A percentile compares a stretch with the other conserved stretches of the same genome.
These are phyloP conservation scores for Silurus aristotelis DNA, from an alignment of 2,797 vertebrate species.

Conservation along the genomic window DNA sequence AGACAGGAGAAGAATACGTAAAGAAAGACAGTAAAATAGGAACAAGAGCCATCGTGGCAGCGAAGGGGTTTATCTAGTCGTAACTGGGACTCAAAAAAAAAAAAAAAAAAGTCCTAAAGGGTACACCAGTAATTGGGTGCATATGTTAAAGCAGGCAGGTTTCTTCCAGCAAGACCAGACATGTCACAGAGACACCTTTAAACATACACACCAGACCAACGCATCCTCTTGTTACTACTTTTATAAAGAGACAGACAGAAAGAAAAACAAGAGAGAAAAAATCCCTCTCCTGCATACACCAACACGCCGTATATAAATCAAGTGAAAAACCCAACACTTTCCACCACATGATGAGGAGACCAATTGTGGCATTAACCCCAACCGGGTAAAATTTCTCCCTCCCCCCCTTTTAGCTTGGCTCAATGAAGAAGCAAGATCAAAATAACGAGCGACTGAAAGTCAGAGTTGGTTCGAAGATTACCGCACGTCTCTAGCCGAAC, in stretches of 20 bases:
- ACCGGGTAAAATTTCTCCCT: neutral
- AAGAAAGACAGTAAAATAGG: neutral
- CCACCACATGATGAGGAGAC: neutral
- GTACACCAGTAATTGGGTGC: neutral
- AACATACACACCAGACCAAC: conserved; percentile 9
- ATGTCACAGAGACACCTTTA: conserved; percentile 48
- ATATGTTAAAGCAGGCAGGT: conserved; percentile 67
- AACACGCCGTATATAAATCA: conserved; percentile 36
- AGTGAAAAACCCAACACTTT: neutral
- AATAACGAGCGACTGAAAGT: conserved; percentile 31
- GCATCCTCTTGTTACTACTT: conserved; percentile 8
- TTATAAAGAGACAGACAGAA: neutral
- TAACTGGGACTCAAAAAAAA: neutral
- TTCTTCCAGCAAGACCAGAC: conserved; percentile 63
- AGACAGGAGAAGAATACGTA: neutral
- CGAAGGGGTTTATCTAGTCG: neutral
- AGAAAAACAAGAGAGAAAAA: neutral
- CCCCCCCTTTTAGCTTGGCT: too few species aligned
- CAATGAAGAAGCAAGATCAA: neutral
- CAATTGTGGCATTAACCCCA: neutral
- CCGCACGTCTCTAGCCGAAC: conserved; percentile 28
- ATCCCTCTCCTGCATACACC: neutral
- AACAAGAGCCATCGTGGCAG: neutral
- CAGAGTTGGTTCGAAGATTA: conserved; percentile 25
- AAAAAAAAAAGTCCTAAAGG: neutral